phyloP scores from a whole-genome alignment of 2,888 invertebrate genomes.

The Drosophila meridionalis region DNA sequence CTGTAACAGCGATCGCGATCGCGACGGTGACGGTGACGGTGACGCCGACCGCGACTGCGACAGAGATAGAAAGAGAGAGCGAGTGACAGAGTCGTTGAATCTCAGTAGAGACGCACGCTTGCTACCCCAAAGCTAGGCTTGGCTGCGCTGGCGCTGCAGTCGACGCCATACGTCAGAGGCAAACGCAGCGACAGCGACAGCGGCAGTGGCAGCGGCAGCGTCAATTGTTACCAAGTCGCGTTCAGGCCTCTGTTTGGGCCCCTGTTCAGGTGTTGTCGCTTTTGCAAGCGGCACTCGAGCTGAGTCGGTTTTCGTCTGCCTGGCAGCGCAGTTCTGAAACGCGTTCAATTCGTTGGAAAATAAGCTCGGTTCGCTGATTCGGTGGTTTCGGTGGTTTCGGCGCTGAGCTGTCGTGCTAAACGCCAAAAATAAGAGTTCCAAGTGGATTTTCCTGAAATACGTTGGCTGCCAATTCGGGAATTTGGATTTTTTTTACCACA shows the following conservation, averaged over 20 bases:
- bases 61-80: constrained; percentile 1
- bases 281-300: constrained; percentile 76
- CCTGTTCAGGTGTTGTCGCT: constrained; percentile 80
- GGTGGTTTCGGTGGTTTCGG: constrained; percentile 8
- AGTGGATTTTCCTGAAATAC: constrained; percentile 44
- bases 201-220: constrained; percentile 10
- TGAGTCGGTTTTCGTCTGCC: constrained; percentile 83
- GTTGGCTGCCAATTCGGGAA: constrained; percentile 20
- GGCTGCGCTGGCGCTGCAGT: constrained; percentile 26
- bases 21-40: constrained; percentile 3
- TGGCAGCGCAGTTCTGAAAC: constrained; percentile 82
- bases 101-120: constrained; percentile 5
- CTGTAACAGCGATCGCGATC: not conserved
- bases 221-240: constrained; percentile 31
- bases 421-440: constrained; percentile 32
- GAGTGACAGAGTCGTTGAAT: constrained; percentile 3
- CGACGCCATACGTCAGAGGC: constrained; percentile 31
- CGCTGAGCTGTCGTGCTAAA: constrained; percentile 19
- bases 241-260: constrained; percentile 45
- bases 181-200: constrained; percentile 26
- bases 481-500: constrained; percentile 22
- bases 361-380: constrained; percentile 29
- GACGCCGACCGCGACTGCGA: not conserved
- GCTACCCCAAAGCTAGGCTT: constrained; percentile 43
- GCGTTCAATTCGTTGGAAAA: constrained; percentile 55